Evolutionary conservation across 2,113 vertebrate species (phyloP), one percentile per base, ranked within the genome.

Genomic region (Sardina pilchardus): DNA sequence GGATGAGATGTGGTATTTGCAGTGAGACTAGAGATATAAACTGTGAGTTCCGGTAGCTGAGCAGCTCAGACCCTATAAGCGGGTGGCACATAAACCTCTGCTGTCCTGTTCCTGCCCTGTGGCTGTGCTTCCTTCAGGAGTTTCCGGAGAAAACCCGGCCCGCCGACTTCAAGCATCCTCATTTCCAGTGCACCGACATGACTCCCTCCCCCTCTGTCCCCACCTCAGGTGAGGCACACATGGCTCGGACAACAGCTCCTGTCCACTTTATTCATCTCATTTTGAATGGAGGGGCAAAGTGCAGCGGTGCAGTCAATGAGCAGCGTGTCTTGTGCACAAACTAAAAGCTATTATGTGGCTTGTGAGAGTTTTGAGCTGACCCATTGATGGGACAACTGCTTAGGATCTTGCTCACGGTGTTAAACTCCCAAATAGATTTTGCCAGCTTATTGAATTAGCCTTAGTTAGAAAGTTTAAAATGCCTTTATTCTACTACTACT

Each of bases 131-230:
- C 14, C 56, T 83, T 10, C 85, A 96, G 96, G 92, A 94, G 86
- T 94, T 95, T 90, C 93, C 92, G 4, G 94, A 95, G 89, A 95
- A 95, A 89, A 93, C 91, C 12, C 92, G 92, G 26, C 92, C 93
- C 0, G 81, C 85, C 82, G 88, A 85, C 85, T 94, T 94, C 90
- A 93, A 91, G 42, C 93, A 95, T 71, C 87, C 92, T 5, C 36
- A 19, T 24, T 95, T 96, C 86, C 83, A 82, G 75, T 96, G 96
- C 45, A 93, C 93, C 0, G 94, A 96, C 85, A 96, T 95, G 94
- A 94, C 86, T 56, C 94, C 95, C 0, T 96, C 96, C 48, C 85
- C 90, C 43, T 90, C 90, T 4, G 89, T 94, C 7, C 95, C 95
- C 10, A 89, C 91, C 3, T 95, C 95, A 94, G 95, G 96, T 96